These are phyloP conservation scores for Turritopsis rubra DNA, from an alignment of 30 jellyfish, hydroid and myxozoan species.

Conservation along the genomic window DNA sequence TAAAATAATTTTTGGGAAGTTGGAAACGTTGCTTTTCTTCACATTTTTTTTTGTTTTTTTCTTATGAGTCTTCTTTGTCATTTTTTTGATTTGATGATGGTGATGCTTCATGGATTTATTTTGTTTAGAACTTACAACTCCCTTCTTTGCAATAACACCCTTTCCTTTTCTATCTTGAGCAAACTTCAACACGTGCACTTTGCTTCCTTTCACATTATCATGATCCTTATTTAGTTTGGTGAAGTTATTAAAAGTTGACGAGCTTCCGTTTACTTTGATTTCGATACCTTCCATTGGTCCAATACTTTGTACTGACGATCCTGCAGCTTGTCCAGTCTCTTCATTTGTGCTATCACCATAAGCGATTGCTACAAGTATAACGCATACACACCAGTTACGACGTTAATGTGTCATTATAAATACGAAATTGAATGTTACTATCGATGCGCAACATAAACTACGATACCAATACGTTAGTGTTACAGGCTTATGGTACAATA, in stretches of 20 bases:
- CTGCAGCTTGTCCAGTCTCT: not conserved
- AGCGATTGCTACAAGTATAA: not conserved
- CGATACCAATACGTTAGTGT: too few species aligned
- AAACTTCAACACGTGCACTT: slow-evolving; percentile 4
- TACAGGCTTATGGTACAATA: too few species aligned
- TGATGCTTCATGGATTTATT: not conserved
- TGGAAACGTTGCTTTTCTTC: slow-evolving; percentile 8
- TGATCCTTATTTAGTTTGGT: slow-evolving; percentile 1
- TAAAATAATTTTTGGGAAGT: slow-evolving; percentile 35
- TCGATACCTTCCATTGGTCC: slow-evolving; percentile 31
- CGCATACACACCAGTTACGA: not conserved
- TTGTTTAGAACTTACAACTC: not conserved
- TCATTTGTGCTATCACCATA: not conserved
- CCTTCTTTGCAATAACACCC: not conserved
- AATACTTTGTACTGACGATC: not conserved
- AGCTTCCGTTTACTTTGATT: slow-evolving; percentile 9
- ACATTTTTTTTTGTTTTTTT: slow-evolving; percentile 1
- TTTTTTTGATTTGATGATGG: not conserved
- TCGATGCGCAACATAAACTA: too few species aligned
- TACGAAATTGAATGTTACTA: too few species aligned
- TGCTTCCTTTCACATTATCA: not conserved
- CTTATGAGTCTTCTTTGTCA: not conserved
- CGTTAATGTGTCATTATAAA: not conserved
- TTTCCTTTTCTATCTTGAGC: not conserved
- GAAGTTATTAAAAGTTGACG: slow-evolving; percentile 21